Evolutionary conservation across 2,113 vertebrate genomes (phyloP).

Genomic region (Cochlearius cochlearius): DNA sequence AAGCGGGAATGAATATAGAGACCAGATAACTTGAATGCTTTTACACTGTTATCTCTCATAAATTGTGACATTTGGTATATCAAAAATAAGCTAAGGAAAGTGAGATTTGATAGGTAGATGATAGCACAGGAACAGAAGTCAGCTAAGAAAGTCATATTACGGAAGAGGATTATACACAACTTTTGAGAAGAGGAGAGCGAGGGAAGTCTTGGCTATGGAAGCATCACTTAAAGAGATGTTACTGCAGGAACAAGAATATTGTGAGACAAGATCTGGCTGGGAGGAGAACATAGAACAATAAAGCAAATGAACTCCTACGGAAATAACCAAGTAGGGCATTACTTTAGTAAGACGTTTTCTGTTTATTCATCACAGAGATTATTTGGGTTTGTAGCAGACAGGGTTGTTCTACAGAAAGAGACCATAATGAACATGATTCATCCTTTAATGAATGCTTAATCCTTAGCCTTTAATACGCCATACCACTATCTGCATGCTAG

Average conservation of each 20-base stretch:
- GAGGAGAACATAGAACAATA: not conserved
- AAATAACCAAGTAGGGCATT: not conserved
- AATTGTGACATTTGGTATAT: not conserved
- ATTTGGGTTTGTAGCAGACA: conserved; percentile 15
- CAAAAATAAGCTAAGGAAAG: not conserved
- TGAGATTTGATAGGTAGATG: not conserved
- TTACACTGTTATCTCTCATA: not conserved
- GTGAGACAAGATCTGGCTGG: not conserved
- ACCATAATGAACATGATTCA: conserved; percentile 40
- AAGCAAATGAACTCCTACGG: not conserved
- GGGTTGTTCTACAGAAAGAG: not conserved
- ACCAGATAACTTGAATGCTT: not conserved
- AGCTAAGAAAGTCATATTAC: not conserved
- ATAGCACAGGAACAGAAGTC: not conserved
- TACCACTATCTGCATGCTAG: not conserved
- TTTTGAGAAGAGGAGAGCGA: not conserved
- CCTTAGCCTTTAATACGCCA: not conserved
- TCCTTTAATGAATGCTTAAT: conserved; percentile 43
- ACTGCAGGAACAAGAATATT: not conserved
- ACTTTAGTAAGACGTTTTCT: not conserved
- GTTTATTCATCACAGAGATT: conserved; percentile 10
- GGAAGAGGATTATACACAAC: not conserved
- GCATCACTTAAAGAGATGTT: not conserved
- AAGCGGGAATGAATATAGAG: not conserved
- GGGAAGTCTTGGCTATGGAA: not conserved